Conservation (phyloP, 2,113 vertebrate genomes). For the Oncorhynchus clarkii region DNA sequence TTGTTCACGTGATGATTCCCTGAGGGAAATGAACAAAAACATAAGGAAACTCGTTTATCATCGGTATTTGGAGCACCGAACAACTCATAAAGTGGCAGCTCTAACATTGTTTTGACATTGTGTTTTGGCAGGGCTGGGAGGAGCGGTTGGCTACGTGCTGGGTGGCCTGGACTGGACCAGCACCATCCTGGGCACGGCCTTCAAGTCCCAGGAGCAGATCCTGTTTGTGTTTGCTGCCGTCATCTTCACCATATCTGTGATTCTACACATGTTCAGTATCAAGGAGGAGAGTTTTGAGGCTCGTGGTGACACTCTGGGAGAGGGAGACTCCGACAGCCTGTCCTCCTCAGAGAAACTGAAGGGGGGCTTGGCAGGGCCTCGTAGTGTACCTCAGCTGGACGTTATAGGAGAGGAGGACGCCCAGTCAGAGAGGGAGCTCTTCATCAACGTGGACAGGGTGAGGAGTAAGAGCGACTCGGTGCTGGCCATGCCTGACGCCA, state of each 20-base stretch:
- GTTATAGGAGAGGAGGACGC: slow-evolving; percentile 76
- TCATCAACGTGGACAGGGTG: slow-evolving; percentile 78
- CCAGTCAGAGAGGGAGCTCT: slow-evolving; percentile 72
- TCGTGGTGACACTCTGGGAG: slow-evolving; percentile 61
- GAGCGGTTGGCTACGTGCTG: slow-evolving; percentile 93
- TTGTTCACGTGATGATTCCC: background rate
- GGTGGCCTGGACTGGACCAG: slow-evolving; percentile 95
- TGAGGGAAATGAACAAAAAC: no score
- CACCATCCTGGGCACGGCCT: slow-evolving; percentile 84
- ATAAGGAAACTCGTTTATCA: no score
- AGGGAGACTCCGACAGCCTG: slow-evolving; percentile 62
- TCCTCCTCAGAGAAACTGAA: slow-evolving; percentile 38
- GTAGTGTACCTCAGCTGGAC: slow-evolving; percentile 51
- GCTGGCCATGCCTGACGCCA: slow-evolving; percentile 85
- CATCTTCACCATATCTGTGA: slow-evolving; percentile 86
- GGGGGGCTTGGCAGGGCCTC: slow-evolving; percentile 46
- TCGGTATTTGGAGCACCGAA: no score
- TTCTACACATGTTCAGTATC: slow-evolving; percentile 91
- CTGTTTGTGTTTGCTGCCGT: slow-evolving; percentile 94
- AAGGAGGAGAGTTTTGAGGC: slow-evolving; percentile 82
- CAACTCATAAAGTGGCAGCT: no score
- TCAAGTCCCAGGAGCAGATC: slow-evolving; percentile 92
- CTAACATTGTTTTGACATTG: background rate
- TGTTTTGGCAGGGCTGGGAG: slow-evolving; percentile 82
- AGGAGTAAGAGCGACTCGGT: slow-evolving; percentile 94